Evolutionary conservation across 37 sponge, comb jelly and placozoan species (phyloP).

Genomic region (Aplysina aerophoba): DNA sequence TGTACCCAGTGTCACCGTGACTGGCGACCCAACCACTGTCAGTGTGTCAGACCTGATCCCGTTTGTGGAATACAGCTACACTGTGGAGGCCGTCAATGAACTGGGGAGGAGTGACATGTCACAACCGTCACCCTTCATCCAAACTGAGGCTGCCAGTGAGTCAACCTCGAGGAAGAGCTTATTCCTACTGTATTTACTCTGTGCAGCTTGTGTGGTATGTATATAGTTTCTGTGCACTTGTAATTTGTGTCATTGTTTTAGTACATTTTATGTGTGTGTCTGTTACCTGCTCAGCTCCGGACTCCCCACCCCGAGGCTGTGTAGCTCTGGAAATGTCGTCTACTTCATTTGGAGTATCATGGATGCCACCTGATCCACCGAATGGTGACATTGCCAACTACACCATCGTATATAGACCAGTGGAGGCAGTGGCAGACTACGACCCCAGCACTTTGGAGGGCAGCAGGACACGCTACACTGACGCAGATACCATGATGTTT

Average conservation of each 20-base stretch:
- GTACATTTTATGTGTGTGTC: too few relatives aligned
- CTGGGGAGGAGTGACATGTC: slow-evolving; percentile 56
- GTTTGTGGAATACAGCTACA: slow-evolving; percentile 58
- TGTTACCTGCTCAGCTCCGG: slow-evolving; percentile 53
- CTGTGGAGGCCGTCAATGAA: slow-evolving; percentile 47
- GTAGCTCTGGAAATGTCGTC: neutral
- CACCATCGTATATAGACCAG: slow-evolving; percentile 28
- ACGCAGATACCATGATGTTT: neutral
- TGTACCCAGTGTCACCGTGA: neutral
- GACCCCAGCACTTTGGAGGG: neutral
- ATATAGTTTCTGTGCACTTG: too few relatives aligned
- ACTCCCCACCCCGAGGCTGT: slow-evolving; percentile 13
- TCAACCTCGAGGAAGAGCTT: too few relatives aligned
- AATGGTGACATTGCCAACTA: slow-evolving; percentile 44
- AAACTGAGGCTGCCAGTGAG: too few relatives aligned
- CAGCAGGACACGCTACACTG: slow-evolving; percentile 2
- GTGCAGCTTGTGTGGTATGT: slow-evolving; percentile 57
- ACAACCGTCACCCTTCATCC: slow-evolving; percentile 17
- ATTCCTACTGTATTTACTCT: too few relatives aligned
- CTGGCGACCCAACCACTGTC: neutral
- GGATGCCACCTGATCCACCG: slow-evolving; percentile 26
- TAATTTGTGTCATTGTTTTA: too few relatives aligned
- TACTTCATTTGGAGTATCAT: slow-evolving; percentile 24
- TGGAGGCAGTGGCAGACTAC: neutral
- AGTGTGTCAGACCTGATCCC: slow-evolving; percentile 43